Evolutionary conservation across 2,888 invertebrate species (phyloP), one percentile per base, ranked within the genome.

Genomic region (Anarsia innoxiella): DNA sequence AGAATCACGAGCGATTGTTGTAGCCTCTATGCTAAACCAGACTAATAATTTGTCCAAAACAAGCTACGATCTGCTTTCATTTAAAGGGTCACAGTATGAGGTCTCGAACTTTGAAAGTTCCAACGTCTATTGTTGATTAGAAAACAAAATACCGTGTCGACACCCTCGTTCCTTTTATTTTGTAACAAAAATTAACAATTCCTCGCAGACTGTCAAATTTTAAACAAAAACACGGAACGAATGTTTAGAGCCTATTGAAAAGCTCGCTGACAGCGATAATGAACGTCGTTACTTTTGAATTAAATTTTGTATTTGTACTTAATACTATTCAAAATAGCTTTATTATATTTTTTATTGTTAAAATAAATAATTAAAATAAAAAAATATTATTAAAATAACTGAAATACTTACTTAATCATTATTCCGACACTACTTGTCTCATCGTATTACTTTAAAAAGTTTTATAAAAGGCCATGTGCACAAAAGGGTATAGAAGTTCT

Each of bases 31-130:
- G 66, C 67, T 62, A 79, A 83, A 84, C 84, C 84, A 84, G 75
- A 82, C 66, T 83, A 76, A 83, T 84, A 77, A 84, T 83, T 82
- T 71, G 77, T 77, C 59, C 66, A 77, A 78, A 80, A 84, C 78
- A 83, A 80, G 70, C 48, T 59, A 66, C 42, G 57, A 45, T 59
- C 52, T 52, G 63, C 66, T 66, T 60, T 61, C 60, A 42, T 66
- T 56, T 56, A 72, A 72, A 74, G 66, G 72, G 72, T 70, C 82
- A 56, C 83, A 68, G 79, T 78, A 63, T 75, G 84, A 79, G 67
- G 78, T 70, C 74, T 55, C 44, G 42, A 47, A 59, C 57, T 51
- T 56, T 46, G 69, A 67, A 68, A 73, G 66, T 69, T 59, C 51
- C 57, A 56, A 51, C 45, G 50, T 46, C 64, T 45, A 69, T 83